Percentiles rank a stretch among this genome's conserved stretches.
Conservation (phyloP, 2,888 invertebrate genomes). For the Drosophila sordidula region DNA sequence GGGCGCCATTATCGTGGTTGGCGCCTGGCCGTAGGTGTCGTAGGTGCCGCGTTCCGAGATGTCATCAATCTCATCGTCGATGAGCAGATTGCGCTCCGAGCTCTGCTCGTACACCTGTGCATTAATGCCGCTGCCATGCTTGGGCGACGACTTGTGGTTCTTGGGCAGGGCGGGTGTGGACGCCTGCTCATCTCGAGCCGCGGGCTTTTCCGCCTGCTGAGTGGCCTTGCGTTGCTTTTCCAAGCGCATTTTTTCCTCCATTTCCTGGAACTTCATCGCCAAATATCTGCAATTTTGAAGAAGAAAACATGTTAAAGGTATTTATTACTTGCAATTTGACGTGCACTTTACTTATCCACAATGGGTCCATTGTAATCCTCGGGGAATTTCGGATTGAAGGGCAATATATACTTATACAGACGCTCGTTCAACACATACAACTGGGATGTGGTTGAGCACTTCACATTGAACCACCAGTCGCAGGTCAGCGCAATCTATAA, state of each 20-base stretch:
- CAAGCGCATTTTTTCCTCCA: conserved; percentile 92
- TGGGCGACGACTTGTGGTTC: conserved; percentile 55
- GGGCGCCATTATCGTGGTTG: conserved; percentile 60
- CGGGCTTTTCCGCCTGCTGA: conserved; percentile 78
- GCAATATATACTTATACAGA: conserved; percentile 94
- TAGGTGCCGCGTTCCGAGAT: conserved; percentile 78
- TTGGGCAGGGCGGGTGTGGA: conserved; percentile 53
- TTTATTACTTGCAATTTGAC: background rate
- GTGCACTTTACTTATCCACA: conserved; percentile 90
- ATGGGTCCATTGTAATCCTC: conserved; percentile 95
- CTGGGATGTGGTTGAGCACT: conserved; percentile 93
- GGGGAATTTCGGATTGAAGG: conserved; percentile 94
- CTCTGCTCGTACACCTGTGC: conserved; percentile 83
- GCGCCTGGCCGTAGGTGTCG: conserved; percentile 67
- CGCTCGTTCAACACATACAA: conserved; percentile 95
- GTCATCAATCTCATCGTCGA: conserved; percentile 83
- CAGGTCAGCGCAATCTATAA: conserved; percentile 91
- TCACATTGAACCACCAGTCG: conserved; percentile 97
- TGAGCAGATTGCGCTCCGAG: conserved; percentile 83
- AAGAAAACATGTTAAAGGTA: background rate
- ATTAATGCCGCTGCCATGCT: conserved; percentile 74
- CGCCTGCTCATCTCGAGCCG: conserved; percentile 75
- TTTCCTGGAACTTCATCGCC: conserved; percentile 93
- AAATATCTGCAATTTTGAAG: conserved; percentile 87
- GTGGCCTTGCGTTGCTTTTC: conserved; percentile 87